These are phyloP conservation scores for Acanthaster planci DNA, from an alignment of 35 echinoderm and acorn worm species.

Conservation along the genomic window DNA sequence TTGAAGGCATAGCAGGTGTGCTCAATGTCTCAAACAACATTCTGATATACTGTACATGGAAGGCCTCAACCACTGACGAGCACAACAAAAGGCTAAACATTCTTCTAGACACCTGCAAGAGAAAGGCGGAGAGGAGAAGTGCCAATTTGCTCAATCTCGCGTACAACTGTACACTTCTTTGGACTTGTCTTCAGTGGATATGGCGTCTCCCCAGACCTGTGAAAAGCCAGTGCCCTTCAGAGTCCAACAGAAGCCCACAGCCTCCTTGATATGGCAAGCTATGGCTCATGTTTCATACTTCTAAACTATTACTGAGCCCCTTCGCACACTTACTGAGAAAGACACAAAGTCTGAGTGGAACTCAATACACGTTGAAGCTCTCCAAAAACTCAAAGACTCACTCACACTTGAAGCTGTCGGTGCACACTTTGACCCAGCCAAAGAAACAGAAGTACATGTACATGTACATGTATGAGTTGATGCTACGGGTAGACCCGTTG, in stretches of 20 bases:
- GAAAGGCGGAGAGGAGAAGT: conserved; percentile 50
- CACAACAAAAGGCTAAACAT: conserved; percentile 60
- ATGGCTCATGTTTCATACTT: conserved; percentile 49
- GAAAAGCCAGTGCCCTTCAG: conserved; percentile 40
- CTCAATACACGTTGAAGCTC: conserved; percentile 21
- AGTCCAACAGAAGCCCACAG: conserved; percentile 58
- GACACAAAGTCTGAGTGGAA: conserved; percentile 40
- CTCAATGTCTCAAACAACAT: conserved; percentile 76
- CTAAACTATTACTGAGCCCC: conserved; percentile 54
- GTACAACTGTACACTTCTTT: conserved; percentile 64
- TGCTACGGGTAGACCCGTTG: conserved; percentile 68
- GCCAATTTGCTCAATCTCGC: conserved; percentile 51
- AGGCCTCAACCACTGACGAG: conserved; percentile 35
- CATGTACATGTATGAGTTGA: too few relatives aligned
- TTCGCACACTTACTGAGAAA: conserved; percentile 45
- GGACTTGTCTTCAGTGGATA: conserved; percentile 49
- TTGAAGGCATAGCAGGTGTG: conserved; percentile 57
- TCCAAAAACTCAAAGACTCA: conserved; percentile 35
- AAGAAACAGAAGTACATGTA: conserved; percentile 38
- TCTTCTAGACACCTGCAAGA: conserved; percentile 40
- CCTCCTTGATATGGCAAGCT: conserved; percentile 76
- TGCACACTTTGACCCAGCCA: conserved; percentile 48
- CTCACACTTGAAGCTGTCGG: conserved; percentile 37
- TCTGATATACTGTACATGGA: too few relatives aligned
- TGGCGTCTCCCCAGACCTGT: conserved; percentile 66